phyloP scores from a whole-genome alignment of 23 tunicate genomes.

The Ascidia mentula region DNA sequence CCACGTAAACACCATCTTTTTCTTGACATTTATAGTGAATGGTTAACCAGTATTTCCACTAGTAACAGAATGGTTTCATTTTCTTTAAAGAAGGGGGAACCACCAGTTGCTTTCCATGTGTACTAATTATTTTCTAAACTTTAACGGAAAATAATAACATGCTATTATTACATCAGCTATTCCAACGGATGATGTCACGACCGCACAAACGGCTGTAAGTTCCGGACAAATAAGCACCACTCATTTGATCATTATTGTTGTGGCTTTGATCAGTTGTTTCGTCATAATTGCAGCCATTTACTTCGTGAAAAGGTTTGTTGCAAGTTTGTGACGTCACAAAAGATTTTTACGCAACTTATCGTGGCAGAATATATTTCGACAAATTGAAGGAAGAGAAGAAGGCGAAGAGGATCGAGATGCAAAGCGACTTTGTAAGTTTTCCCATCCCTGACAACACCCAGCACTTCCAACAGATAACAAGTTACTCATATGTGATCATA shows the following conservation, averaged over 20 bases:
- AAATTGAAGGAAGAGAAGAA: not conserved
- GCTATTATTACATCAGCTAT: not conserved
- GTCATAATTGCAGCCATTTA: conserved; percentile 12
- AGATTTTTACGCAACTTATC: no score
- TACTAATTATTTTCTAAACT: no score
- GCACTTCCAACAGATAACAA: no score
- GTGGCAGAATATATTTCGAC: not conserved
- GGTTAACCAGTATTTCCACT: no score
- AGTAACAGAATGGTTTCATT: no score
- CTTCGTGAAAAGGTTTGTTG: conserved; percentile 21
- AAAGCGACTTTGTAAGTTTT: not conserved
- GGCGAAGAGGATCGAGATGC: not conserved
- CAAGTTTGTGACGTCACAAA: no score
- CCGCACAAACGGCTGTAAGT: not conserved
- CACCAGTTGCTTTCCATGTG: no score
- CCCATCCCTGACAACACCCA: no score
- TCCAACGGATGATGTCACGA: not conserved
- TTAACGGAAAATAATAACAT: not conserved
- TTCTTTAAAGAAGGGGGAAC: no score
- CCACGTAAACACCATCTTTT: not conserved
- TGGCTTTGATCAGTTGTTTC: conserved; percentile 25
- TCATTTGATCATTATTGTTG: conserved; percentile 33
- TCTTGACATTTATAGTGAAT: no score
- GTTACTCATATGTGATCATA: no score
- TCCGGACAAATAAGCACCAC: conserved; percentile 9